These are phyloP conservation scores for Cylas formicarius DNA, from an alignment of 1,140 invertebrate genomes.

Conservation along the genomic window DNA sequence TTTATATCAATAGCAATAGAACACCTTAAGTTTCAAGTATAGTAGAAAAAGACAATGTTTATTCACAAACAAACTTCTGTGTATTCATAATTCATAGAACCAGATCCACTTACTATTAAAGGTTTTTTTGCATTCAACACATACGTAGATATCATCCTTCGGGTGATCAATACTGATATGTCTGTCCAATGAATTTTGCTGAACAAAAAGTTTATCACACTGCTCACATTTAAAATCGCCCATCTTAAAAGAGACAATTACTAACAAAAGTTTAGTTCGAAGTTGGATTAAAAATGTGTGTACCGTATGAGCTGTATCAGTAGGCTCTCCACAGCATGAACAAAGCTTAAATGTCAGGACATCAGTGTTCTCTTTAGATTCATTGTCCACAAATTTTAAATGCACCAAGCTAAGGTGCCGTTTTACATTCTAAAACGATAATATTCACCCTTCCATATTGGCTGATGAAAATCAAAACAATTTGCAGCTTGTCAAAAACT, in stretches of 20 bases:
- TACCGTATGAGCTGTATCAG: slow-evolving; percentile 47
- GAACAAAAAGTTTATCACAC: slow-evolving; percentile 59
- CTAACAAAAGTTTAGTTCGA: background rate
- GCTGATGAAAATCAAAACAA: background rate
- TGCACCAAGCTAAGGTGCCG: slow-evolving; percentile 35
- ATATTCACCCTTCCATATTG: slow-evolving; percentile 1
- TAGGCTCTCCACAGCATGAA: slow-evolving; percentile 48
- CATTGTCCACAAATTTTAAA: slow-evolving; percentile 21
- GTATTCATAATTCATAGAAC: too few relatives aligned
- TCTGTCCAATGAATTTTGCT: slow-evolving; percentile 64
- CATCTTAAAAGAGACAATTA: slow-evolving; percentile 34
- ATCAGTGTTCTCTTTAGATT: slow-evolving; percentile 24
- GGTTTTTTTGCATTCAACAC: slow-evolving; percentile 31
- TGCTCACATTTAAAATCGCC: slow-evolving; percentile 46
- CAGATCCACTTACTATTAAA: slow-evolving; percentile 26
- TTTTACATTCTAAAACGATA: slow-evolving; percentile 33
- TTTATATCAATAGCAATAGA: too few relatives aligned
- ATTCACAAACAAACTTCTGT: too few relatives aligned
- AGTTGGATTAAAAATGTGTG: slow-evolving; percentile 14
- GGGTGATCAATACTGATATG: slow-evolving; percentile 49
- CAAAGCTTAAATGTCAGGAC: slow-evolving; percentile 41
- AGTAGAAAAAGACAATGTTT: too few relatives aligned
- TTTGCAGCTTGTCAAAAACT: slow-evolving; percentile 14
- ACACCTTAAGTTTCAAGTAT: too few relatives aligned
- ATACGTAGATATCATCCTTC: slow-evolving; percentile 34